A percentile compares a stretch with the other conserved stretches of the same genome.
These are phyloP conservation scores for Cryptosula pallasiana DNA, from an alignment of 2,888 invertebrate species.

Conservation along the genomic window DNA sequence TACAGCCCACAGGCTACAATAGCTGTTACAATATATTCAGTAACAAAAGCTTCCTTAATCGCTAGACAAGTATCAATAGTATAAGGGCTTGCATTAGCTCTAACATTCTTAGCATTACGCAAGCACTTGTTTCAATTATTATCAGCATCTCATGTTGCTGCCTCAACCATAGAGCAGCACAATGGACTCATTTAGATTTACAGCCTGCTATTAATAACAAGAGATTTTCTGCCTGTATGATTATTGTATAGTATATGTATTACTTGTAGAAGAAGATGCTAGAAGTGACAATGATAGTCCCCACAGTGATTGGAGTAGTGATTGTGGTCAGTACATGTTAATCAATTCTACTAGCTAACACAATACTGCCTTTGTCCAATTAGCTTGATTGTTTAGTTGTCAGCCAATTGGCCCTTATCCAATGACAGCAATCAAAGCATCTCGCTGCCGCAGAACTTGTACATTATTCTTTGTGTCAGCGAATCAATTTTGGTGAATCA, in stretches of 20 bases:
- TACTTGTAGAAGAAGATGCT: background rate
- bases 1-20: background rate
- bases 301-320: slow-evolving; percentile 2
- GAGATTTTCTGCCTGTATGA: background rate
- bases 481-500: background rate
- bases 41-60: slow-evolving; percentile 23
- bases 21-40: slow-evolving; percentile 5
- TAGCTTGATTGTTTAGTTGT: background rate
- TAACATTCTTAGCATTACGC: slow-evolving; percentile 17
- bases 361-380: background rate
- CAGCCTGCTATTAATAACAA: background rate
- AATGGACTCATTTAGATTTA: background rate
- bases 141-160: slow-evolving; percentile 17
- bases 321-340: slow-evolving; percentile 1
- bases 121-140: slow-evolving; percentile 24
- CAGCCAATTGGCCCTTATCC: too few species aligned
- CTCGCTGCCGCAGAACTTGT: background rate
- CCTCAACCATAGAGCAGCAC: background rate
- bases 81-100: background rate
- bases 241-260: background rate
- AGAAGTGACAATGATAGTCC: slow-evolving; percentile 7
- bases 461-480: background rate
- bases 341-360: background rate
- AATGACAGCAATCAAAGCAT: background rate
- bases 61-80: slow-evolving; percentile 6